phyloP scores from a whole-genome alignment of 1,140 invertebrate genomes.

The Megathymus violae region DNA sequence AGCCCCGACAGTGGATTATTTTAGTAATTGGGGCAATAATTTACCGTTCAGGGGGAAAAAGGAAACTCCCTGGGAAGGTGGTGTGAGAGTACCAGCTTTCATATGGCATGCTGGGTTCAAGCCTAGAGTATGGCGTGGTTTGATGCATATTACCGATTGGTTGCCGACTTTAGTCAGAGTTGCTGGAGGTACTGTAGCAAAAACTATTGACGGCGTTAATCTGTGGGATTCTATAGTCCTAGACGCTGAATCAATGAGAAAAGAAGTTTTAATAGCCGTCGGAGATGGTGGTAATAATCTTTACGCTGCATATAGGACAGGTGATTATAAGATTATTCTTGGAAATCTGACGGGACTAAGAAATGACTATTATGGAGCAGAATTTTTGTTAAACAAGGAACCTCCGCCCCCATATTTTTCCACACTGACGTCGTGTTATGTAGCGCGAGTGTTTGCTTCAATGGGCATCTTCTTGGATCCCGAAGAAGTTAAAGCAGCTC shows the following conservation, averaged over 20 bases:
- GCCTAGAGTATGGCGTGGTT: constrained; percentile 86
- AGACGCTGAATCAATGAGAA: constrained; percentile 85
- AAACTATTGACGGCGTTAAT: constrained; percentile 87
- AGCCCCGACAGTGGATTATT: constrained; percentile 89
- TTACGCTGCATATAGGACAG: constrained; percentile 67
- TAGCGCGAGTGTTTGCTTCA: constrained; percentile 56
- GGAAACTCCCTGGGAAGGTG: constrained; percentile 94
- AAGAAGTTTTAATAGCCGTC: constrained; percentile 84
- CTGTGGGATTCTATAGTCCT: constrained; percentile 87
- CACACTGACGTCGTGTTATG: constrained; percentile 49
- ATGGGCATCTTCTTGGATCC: constrained; percentile 56
- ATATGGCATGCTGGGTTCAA: constrained; percentile 91
- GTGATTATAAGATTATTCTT: constrained; percentile 72
- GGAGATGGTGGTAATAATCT: constrained; percentile 54
- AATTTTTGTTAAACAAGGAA: constrained; percentile 57
- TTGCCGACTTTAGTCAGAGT: constrained; percentile 89
- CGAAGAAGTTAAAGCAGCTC: constrained; percentile 50
- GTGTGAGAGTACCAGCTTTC: constrained; percentile 90
- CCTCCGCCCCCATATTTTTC: constrained; percentile 61
- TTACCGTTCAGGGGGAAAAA: constrained; percentile 93
- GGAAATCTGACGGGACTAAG: constrained; percentile 68
- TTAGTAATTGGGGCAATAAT: constrained; percentile 93
- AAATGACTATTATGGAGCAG: constrained; percentile 67
- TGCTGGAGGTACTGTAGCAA: constrained; percentile 53
- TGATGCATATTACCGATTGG: constrained; percentile 96